phyloP scores from a whole-genome alignment of 2,797 vertebrate genomes.

The Danio tinwini region DNA sequence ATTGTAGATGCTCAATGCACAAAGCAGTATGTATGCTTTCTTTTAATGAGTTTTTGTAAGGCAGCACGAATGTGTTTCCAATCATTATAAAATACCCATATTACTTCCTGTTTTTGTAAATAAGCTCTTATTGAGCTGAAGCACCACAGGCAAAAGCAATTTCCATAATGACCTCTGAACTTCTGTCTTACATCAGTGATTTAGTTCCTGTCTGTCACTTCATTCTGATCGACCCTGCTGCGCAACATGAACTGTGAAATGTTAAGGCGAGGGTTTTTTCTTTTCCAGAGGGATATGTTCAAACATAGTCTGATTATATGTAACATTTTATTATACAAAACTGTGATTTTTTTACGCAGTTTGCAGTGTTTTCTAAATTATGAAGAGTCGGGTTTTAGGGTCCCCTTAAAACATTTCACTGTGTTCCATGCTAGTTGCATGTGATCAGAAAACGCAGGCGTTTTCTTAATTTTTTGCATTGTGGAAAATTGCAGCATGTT shows the following conservation, averaged over 20 bases:
- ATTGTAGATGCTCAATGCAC: background rate
- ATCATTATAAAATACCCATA: slow-evolving; percentile 66
- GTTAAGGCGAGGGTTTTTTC: background rate
- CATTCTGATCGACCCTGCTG: background rate
- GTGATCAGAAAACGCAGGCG: too few relatives aligned
- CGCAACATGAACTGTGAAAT: background rate
- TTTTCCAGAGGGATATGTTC: too few relatives aligned
- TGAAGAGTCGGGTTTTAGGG: too few relatives aligned
- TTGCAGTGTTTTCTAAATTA: too few relatives aligned
- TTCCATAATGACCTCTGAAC: slow-evolving; percentile 53
- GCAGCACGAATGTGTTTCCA: slow-evolving; percentile 65
- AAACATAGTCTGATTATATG: too few relatives aligned
- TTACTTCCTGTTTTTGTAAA: slow-evolving; percentile 76
- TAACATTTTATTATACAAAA: too few relatives aligned
- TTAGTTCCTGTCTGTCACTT: slow-evolving; percentile 11
- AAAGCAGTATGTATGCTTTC: slow-evolving; percentile 18
- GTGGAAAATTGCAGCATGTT: too few relatives aligned
- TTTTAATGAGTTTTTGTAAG: background rate
- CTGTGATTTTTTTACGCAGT: too few relatives aligned
- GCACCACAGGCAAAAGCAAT: slow-evolving; percentile 58
- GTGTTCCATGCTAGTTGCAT: too few relatives aligned
- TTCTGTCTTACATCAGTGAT: slow-evolving; percentile 20
- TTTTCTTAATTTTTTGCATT: too few relatives aligned
- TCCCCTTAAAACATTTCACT: too few relatives aligned
- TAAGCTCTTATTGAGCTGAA: slow-evolving; percentile 70